Evolutionary conservation across 2,113 vertebrate species (phyloP).

Genomic region (Cinclus cinclus): DNA sequence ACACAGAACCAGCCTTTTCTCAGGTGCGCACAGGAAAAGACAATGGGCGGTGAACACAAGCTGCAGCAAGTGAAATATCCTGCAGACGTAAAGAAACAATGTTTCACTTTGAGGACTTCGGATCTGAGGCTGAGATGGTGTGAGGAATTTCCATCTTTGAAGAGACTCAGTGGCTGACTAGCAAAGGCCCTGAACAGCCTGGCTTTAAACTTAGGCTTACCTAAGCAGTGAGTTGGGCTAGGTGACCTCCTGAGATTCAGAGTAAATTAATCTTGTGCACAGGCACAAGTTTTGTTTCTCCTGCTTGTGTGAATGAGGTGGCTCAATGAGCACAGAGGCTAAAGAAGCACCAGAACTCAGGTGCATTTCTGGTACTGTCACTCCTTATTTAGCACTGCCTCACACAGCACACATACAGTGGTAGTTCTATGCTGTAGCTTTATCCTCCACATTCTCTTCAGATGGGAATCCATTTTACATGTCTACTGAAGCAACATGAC

Average conservation of each 20-base stretch:
- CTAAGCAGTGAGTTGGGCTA: not conserved
- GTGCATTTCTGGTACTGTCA: not conserved
- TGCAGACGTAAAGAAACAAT: not conserved
- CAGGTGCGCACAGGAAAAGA: accelerated
- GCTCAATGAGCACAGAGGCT: not conserved
- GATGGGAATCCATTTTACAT: not conserved
- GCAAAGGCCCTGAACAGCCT: not conserved
- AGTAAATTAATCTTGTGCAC: not conserved
- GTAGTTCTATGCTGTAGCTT: not conserved
- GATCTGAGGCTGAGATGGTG: not conserved
- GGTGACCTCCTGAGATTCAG: not conserved
- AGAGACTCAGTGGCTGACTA: not conserved
- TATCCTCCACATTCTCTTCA: not conserved
- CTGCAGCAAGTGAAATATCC: not conserved
- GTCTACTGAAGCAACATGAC: not conserved
- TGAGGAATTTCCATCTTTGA: not conserved
- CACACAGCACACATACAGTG: not conserved
- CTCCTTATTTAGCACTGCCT: not conserved
- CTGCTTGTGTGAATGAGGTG: not conserved
- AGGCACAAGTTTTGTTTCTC: not conserved
- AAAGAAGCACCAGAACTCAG: not conserved
- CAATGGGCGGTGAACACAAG: not conserved
- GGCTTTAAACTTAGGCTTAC: not conserved
- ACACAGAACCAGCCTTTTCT: not conserved
- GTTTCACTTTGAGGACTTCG: not conserved